Percentiles rank a stretch among this genome's conserved stretches.
These are phyloP conservation scores for Perithous albicinctus DNA, from an alignment of 2,888 invertebrate genomes.

Conservation along the genomic window DNA sequence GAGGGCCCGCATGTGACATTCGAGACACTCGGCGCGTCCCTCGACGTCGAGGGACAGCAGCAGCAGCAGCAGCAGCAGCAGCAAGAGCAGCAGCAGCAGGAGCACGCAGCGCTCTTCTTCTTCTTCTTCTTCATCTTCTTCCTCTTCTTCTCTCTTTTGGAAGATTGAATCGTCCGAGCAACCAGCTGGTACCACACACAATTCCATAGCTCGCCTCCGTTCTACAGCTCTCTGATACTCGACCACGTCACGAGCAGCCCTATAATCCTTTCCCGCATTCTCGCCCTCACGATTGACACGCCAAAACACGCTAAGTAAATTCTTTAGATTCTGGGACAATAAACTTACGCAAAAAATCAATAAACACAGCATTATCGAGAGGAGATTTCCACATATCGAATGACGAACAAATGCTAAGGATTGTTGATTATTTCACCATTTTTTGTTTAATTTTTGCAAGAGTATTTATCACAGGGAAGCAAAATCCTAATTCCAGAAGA, in stretches of 20 bases:
- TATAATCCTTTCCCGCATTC: slow-evolving; percentile 27
- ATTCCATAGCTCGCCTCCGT: neutral
- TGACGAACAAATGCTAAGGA: no score
- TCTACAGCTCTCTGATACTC: slow-evolving; percentile 5
- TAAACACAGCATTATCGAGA: no score
- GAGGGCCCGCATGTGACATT: slow-evolving; percentile 78
- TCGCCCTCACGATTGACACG: slow-evolving; percentile 24
- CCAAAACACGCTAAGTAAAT: neutral
- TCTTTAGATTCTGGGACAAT: no score
- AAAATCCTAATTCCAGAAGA: no score
- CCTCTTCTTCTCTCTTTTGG: slow-evolving; percentile 39
- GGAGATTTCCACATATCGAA: no score
- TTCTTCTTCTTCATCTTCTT: neutral
- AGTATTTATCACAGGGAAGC: no score
- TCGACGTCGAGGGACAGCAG: slow-evolving; percentile 33
- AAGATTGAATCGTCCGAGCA: slow-evolving; percentile 66
- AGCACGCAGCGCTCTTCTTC: slow-evolving; percentile 35
- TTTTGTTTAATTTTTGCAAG: no score
- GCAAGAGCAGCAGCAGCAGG: neutral
- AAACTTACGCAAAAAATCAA: no score
- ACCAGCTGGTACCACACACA: slow-evolving; percentile 64
- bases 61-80: slow-evolving; percentile 1
- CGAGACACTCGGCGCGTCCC: slow-evolving; percentile 71
- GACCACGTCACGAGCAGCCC: slow-evolving; percentile 32
- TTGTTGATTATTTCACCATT: no score